These are phyloP conservation scores for Rhinoderma darwinii DNA, from an alignment of 2,113 vertebrate genomes.

Conservation along the genomic window DNA sequence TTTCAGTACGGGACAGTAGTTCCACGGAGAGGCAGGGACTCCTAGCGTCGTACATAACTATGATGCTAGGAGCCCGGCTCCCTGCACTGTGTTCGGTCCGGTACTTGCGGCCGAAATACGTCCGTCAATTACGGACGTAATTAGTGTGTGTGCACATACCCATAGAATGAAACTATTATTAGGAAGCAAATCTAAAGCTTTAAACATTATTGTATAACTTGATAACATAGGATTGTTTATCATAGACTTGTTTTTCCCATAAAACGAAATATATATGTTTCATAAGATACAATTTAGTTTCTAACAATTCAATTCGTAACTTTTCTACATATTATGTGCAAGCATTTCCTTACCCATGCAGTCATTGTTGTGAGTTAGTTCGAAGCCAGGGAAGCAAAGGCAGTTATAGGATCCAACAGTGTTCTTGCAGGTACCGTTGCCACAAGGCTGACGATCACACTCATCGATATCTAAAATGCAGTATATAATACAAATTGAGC, in stretches of 20 bases:
- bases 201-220: neutral
- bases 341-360: constrained; percentile 82
- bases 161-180: too few species aligned
- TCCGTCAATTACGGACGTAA: too few species aligned
- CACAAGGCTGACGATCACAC: constrained; percentile 88
- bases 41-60: too few species aligned
- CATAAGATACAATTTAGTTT: too few species aligned
- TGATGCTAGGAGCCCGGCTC: too few species aligned
- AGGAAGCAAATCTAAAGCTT: too few species aligned
- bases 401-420: constrained; percentile 92
- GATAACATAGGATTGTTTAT: neutral
- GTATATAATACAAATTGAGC: neutral
- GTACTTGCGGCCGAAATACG: too few species aligned
- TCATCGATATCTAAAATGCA: constrained; percentile 83
- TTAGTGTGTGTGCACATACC: too few species aligned
- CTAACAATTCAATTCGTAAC: too few species aligned
- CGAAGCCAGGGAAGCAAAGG: constrained; percentile 91
- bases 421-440: constrained; percentile 93
- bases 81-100: too few species aligned
- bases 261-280: neutral
- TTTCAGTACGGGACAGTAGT: too few species aligned
- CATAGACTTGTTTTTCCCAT: neutral
- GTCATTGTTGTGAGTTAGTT: constrained; percentile 86
- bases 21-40: too few species aligned
- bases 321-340: neutral